These are phyloP conservation scores for Xerus rutilus DNA, from an alignment of 2,797 vertebrate species.

Conservation along the genomic window DNA sequence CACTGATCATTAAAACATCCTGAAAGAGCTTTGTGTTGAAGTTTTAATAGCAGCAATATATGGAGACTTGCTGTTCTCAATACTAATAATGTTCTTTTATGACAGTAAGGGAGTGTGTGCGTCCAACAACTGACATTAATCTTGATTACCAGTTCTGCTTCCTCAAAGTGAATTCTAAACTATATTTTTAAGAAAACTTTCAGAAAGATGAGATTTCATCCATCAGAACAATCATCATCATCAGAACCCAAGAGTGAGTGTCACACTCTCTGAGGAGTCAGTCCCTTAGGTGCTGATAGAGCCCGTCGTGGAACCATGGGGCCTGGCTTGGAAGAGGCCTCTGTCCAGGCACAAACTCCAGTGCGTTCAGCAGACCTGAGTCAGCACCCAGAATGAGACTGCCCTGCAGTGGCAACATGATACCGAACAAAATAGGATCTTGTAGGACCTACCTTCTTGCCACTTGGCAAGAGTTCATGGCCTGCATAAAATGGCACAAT, in stretches of 20 bases:
- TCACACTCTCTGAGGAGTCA: neutral
- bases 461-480: neutral
- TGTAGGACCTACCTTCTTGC: neutral
- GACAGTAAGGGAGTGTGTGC: conserved; percentile 69
- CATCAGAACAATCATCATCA: neutral
- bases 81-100: conserved; percentile 71
- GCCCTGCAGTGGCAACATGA: neutral
- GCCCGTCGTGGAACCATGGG: neutral
- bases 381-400: neutral
- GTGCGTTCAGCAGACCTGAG: neutral
- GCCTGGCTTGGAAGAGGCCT: neutral
- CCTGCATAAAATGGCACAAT: neutral
- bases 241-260: neutral
- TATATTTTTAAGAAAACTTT: conserved; percentile 40
- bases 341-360: neutral
- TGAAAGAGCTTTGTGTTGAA: conserved; percentile 79
- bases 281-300: neutral
- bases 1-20: conserved; percentile 85
- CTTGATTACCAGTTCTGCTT: conserved; percentile 69
- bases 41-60: conserved; percentile 81
- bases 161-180: conserved; percentile 60
- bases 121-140: conserved; percentile 72
- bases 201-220: conserved; percentile 33
- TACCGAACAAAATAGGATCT: neutral
- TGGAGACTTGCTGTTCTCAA: conserved; percentile 75